phyloP scores from a whole-genome alignment of 2,888 invertebrate species.

The Crossocerus cetratus region DNA sequence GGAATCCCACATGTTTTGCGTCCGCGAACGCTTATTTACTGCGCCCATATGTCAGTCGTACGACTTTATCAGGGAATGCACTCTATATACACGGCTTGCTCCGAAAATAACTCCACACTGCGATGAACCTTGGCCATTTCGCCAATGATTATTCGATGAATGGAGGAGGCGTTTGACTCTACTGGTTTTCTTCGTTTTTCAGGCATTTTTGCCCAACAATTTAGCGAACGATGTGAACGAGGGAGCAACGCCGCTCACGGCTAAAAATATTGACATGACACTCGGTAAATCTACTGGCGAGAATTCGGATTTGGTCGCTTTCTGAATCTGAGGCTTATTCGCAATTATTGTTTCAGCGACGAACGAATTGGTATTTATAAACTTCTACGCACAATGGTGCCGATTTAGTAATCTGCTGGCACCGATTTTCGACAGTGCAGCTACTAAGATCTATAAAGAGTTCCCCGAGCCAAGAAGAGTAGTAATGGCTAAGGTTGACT shows the following conservation, averaged over 20 bases:
- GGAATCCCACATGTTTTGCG: too few species aligned
- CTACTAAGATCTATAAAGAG: constrained; percentile 88
- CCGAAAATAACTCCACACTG: too few species aligned
- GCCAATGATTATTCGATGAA: neutral
- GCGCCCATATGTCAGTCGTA: too few species aligned
- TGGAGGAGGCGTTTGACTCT: neutral
- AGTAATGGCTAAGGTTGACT: constrained; percentile 97
- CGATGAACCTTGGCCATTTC: too few species aligned
- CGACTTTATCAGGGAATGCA: too few species aligned
- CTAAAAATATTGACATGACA: constrained; percentile 89
- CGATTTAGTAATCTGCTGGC: constrained; percentile 97
- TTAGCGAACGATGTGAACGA: constrained; percentile 79
- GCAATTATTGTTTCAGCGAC: constrained; percentile 82
- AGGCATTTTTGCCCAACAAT: constrained; percentile 77
- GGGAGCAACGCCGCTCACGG: constrained; percentile 89
- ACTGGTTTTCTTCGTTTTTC: constrained; percentile 16
- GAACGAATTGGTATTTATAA: constrained; percentile 97
- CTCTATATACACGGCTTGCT: too few species aligned
- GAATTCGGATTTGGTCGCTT: neutral
- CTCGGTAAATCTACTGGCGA: constrained; percentile 81
- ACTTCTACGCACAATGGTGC: constrained; percentile 99
- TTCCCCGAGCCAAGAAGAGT: constrained; percentile 91
- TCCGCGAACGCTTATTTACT: too few species aligned
- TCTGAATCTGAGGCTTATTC: neutral
- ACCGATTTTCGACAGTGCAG: constrained; percentile 97